Conservation (phyloP, 2,113 vertebrate genomes). For the Pseudonaja textilis region DNA sequence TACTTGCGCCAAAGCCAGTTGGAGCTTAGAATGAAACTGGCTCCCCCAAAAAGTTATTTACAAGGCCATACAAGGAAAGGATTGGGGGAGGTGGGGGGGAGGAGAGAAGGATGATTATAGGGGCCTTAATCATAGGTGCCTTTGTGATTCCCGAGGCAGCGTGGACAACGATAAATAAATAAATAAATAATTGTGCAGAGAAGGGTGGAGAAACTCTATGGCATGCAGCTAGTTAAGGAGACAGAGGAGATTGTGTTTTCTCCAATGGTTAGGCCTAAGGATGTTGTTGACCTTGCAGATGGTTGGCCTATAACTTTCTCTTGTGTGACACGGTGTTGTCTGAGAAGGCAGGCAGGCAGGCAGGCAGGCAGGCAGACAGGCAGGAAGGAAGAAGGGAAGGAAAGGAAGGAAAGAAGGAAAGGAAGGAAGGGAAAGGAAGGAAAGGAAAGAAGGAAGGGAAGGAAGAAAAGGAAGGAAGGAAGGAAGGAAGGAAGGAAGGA, state of each 20-base stretch:
- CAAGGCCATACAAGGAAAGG: conserved; percentile 74
- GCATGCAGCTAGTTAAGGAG: conserved; percentile 74
- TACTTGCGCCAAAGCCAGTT: conserved; percentile 73
- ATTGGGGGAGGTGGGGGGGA: not conserved
- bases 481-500: conserved; percentile 9
- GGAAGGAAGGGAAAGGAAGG: no score
- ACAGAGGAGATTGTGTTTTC: conserved; percentile 73
- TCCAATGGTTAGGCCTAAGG: conserved; percentile 74
- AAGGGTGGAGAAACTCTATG: conserved; percentile 67
- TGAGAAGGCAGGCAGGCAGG: conserved; percentile 34
- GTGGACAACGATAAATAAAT: conserved; percentile 69
- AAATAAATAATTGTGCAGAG: not conserved
- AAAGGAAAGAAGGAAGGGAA: conserved; percentile 5
- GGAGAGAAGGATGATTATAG: conserved; percentile 66
- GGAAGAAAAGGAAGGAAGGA: no score
- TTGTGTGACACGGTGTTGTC: conserved; percentile 73
- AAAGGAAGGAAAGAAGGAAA: no score
- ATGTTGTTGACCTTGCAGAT: conserved; percentile 71
- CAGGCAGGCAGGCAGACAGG: fast-evolving
- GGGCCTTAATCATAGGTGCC: conserved; percentile 76
- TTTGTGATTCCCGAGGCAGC: conserved; percentile 71
- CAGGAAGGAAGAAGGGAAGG: not conserved
- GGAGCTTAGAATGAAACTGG: conserved; percentile 72
- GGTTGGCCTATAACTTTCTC: conserved; percentile 78
- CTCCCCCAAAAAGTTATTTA: conserved; percentile 82